A percentile compares a stretch with the other conserved stretches of the same genome.
Conservation (phyloP, 1,140 invertebrate genomes). For the Manduca sexta region DNA sequence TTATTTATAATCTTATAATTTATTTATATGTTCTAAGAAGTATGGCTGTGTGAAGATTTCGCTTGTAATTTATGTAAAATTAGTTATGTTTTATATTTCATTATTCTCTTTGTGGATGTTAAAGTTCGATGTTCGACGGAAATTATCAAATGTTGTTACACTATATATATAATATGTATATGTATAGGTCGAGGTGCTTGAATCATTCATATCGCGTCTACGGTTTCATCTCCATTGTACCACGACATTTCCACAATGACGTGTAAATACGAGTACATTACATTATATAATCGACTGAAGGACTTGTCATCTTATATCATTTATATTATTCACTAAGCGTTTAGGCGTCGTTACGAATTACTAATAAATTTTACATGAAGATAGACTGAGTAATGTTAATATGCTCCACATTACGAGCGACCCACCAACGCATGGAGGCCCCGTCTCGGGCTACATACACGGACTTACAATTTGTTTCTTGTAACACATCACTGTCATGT, state of each 20-base stretch:
- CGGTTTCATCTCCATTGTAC: slow-evolving; percentile 5
- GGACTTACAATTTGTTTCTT: too few species aligned
- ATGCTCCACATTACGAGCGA: slow-evolving; percentile 17
- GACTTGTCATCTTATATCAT: slow-evolving; percentile 4
- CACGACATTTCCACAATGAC: too few species aligned
- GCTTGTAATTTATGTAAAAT: slow-evolving; percentile 23
- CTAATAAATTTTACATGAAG: slow-evolving; percentile 10
- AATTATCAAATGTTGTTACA: too few species aligned
- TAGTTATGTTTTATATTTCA: slow-evolving; percentile 8
- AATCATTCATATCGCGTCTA: slow-evolving; percentile 3
- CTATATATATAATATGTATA: slow-evolving; percentile 1
- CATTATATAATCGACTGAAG: slow-evolving; percentile 23
- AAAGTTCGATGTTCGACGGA: neutral
- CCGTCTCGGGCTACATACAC: too few species aligned
- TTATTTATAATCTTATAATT: slow-evolving; percentile 6
- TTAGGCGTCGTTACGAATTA: slow-evolving; percentile 18
- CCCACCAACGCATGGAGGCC: neutral
- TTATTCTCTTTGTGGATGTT: neutral
- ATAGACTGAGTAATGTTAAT: slow-evolving; percentile 60
- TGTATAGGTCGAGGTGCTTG: slow-evolving; percentile 48
- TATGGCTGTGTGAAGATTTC: slow-evolving; percentile 33
- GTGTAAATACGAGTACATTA: slow-evolving; percentile 25
- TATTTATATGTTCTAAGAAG: slow-evolving; percentile 17
- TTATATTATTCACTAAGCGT: slow-evolving; percentile 19
- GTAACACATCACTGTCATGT: too few species aligned